Conservation (phyloP, 2,797 vertebrate species). For the Tapera naevia region DNA sequence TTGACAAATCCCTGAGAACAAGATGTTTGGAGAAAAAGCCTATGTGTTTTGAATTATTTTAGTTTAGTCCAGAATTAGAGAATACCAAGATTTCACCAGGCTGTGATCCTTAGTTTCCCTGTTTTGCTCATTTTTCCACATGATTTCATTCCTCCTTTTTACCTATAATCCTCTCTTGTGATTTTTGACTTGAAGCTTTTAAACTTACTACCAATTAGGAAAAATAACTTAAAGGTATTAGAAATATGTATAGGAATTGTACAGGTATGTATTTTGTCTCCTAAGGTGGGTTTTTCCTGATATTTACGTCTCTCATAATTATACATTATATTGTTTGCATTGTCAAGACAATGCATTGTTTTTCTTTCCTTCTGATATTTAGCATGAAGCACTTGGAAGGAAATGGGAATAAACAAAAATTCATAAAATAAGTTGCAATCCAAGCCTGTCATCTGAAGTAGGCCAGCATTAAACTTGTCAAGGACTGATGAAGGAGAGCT, state of each 20-base stretch:
- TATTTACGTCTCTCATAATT: background rate
- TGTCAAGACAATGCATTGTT: background rate
- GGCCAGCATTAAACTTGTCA: background rate
- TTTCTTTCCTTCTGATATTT: background rate
- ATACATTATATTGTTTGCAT: background rate
- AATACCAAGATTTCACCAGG: slow-evolving; percentile 6
- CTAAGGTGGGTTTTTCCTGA: background rate
- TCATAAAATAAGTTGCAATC: background rate
- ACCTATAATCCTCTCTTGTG: background rate
- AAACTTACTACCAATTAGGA: background rate
- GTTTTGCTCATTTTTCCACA: background rate
- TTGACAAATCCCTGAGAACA: slow-evolving; percentile 40
- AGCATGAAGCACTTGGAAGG: background rate
- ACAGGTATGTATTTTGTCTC: background rate
- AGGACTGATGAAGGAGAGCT: slow-evolving; percentile 9
- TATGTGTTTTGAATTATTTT: slow-evolving; percentile 61
- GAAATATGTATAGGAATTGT: background rate
- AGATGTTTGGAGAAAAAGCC: background rate
- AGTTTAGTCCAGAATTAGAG: slow-evolving; percentile 10
- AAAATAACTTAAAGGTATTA: background rate
- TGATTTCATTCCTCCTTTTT: background rate
- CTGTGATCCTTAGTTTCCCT: background rate
- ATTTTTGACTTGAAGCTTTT: background rate
- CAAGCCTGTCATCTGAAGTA: slow-evolving; percentile 4
- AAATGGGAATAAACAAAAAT: background rate